phyloP scores from a whole-genome alignment of 2,888 invertebrate species.

The Notodromas monacha region DNA sequence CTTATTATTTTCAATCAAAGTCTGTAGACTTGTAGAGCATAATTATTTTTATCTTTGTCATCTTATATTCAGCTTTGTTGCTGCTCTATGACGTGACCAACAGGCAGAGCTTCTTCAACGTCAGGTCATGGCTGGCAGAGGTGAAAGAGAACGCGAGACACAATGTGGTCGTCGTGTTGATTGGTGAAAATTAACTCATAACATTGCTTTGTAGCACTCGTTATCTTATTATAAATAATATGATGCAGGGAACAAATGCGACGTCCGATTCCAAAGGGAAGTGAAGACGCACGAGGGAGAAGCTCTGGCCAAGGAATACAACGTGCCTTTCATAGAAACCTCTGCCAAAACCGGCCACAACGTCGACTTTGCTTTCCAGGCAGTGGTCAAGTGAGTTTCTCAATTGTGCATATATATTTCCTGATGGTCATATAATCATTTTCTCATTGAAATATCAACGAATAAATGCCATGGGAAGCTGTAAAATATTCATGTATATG shows the following conservation, averaged over 20 bases:
- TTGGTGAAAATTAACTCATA: too few species aligned
- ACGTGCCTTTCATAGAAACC: constrained; percentile 83
- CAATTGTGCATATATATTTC: not conserved
- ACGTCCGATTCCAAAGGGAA: constrained; percentile 46
- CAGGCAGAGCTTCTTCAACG: too few species aligned
- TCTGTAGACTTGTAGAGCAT: too few species aligned
- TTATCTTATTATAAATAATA: too few species aligned
- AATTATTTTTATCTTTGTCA: too few species aligned
- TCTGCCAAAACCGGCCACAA: constrained; percentile 87
- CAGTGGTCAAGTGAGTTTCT: constrained; percentile 40
- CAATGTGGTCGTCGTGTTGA: constrained; percentile 71
- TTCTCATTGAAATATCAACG: too few species aligned
- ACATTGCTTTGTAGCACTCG: too few species aligned
- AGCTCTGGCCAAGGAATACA: constrained; percentile 61
- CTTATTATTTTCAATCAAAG: too few species aligned
- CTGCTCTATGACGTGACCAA: too few species aligned
- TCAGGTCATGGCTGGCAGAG: constrained; percentile 80
- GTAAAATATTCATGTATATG: too few species aligned
- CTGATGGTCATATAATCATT: constrained; percentile 5
- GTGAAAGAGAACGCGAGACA: constrained; percentile 78
- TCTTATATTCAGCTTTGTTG: too few species aligned
- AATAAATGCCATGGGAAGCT: too few species aligned
- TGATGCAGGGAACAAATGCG: constrained; percentile 43
- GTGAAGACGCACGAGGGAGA: constrained; percentile 67
- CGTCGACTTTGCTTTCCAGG: constrained; percentile 69